Conservation (phyloP, 2,113 vertebrate genomes). For the Penelope pileata region DNA sequence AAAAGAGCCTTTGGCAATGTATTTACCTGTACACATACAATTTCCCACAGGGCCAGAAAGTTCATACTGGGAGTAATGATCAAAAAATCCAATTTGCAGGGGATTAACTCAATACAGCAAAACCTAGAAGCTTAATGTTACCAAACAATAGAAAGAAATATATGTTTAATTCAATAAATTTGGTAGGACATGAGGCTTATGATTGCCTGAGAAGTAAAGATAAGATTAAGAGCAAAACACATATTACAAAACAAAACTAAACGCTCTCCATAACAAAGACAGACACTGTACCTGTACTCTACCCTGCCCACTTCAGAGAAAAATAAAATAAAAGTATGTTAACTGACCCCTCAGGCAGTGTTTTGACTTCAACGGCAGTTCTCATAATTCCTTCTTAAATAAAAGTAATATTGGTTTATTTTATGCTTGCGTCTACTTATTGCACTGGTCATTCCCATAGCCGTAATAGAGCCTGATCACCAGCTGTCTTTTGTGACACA, state of each 20-base stretch:
- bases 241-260: neutral
- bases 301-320: neutral
- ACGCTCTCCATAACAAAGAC: neutral
- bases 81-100: neutral
- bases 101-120: neutral
- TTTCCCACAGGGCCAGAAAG: neutral
- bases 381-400: neutral
- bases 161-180: neutral
- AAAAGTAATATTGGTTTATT: neutral
- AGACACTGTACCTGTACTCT: neutral
- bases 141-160: neutral
- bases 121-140: neutral
- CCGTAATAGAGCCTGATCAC: neutral
- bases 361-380: neutral
- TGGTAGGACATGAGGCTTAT: neutral
- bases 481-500: neutral
- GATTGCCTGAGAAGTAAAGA: neutral
- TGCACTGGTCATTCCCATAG: constrained; percentile 43
- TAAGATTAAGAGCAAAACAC: fast-evolving
- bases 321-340: neutral
- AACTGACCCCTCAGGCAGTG: neutral
- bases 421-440: neutral
- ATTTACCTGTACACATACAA: neutral
- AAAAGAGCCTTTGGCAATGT: neutral
- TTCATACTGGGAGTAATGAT: neutral